These are phyloP conservation scores for Eupithecia subfuscata DNA, from an alignment of 2,888 invertebrate genomes.

Conservation along the genomic window DNA sequence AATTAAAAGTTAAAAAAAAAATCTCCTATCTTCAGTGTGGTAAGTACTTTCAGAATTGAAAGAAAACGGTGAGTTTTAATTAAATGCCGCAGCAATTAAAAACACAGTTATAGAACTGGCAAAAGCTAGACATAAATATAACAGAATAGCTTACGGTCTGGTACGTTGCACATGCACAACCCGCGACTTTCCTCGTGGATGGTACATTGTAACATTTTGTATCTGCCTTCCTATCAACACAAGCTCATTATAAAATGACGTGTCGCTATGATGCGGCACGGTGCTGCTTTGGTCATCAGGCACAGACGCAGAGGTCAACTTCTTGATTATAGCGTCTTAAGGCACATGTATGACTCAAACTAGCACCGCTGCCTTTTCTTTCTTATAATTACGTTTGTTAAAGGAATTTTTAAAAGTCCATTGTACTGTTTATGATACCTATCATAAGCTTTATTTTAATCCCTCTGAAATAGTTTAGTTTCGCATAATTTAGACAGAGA, in stretches of 20 bases:
- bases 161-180: conserved; percentile 1
- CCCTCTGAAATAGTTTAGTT: too few relatives aligned
- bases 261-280: too few relatives aligned
- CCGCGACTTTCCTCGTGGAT: background rate
- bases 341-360: too few relatives aligned
- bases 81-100: conserved; percentile 21
- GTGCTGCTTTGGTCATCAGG: too few relatives aligned
- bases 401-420: too few relatives aligned
- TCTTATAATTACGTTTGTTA: too few relatives aligned
- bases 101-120: conserved; percentile 27
- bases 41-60: background rate
- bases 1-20: background rate
- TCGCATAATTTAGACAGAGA: too few relatives aligned
- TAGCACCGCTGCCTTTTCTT: too few relatives aligned
- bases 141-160: conserved; percentile 34
- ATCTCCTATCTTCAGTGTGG: background rate
- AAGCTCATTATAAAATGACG: background rate
- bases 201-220: background rate
- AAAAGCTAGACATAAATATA: conserved; percentile 33
- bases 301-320: too few relatives aligned
- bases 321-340: too few relatives aligned
- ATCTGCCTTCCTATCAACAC: background rate
- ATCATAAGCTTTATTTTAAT: too few relatives aligned
- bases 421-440: too few relatives aligned
- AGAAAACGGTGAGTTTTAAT: conserved; percentile 25